Conservation (phyloP, 2,797 vertebrate species). For the Malurus leucopterus region DNA sequence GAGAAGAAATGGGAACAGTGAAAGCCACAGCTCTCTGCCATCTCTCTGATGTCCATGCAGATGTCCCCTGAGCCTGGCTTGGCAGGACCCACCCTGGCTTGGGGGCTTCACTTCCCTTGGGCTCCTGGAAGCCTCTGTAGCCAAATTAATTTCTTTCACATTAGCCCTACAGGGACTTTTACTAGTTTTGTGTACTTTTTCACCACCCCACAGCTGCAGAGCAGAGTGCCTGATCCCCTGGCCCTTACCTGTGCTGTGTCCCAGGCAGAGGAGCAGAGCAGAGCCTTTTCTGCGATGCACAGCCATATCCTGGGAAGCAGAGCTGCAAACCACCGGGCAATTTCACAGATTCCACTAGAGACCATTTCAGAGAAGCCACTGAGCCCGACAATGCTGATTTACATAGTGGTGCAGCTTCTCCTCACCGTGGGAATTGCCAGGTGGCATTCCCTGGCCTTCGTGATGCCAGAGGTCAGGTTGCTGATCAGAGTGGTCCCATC, state of each 20-base stretch:
- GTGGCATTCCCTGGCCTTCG: neutral
- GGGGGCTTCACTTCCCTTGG: neutral
- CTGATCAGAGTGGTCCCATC: slow-evolving; percentile 13
- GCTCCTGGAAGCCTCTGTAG: neutral
- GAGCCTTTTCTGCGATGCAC: neutral
- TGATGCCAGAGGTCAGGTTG: neutral
- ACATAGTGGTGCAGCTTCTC: neutral
- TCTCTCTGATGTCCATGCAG: neutral
- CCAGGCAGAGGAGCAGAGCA: neutral
- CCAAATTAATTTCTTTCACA: rapidly evolving
- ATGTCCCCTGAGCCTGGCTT: neutral
- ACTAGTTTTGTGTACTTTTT: neutral
- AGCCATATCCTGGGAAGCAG: neutral
- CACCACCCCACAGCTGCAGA: neutral
- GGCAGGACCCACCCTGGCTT: neutral
- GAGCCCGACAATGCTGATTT: slow-evolving; percentile 29
- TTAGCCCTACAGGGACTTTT: neutral
- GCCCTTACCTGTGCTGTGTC: neutral
- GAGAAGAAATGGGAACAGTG: neutral
- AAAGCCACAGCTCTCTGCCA: neutral
- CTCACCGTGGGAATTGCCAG: rapidly evolving
- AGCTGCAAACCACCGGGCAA: neutral
- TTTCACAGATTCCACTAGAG: neutral
- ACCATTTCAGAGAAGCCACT: slow-evolving; percentile 4
- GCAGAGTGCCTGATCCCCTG: neutral